Evolutionary conservation across 1,140 invertebrate species (phyloP).

Genomic region (Atta texana): DNA sequence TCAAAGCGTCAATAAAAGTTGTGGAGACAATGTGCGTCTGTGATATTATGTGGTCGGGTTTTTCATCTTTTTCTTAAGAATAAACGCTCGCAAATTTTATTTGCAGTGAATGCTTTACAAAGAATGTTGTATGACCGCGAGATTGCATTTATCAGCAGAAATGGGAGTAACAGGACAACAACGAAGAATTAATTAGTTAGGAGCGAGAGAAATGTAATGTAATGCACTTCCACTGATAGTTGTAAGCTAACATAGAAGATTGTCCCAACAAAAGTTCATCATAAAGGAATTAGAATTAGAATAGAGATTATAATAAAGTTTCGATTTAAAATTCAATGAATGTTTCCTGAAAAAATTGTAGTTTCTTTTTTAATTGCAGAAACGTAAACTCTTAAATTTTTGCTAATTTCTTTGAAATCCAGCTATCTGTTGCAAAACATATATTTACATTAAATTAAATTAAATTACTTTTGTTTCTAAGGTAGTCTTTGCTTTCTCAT

Average conservation of each 20-base stretch:
- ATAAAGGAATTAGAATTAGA: not conserved
- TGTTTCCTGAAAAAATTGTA: not conserved
- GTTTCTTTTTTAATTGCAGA: not conserved
- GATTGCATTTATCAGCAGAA: constrained; percentile 38
- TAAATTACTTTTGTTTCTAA: not conserved
- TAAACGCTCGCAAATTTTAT: constrained; percentile 36
- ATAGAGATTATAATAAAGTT: not conserved
- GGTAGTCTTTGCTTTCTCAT: not conserved
- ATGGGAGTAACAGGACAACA: constrained; percentile 25
- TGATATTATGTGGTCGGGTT: constrained; percentile 27
- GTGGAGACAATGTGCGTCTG: not conserved
- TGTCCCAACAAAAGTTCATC: constrained; percentile 15
- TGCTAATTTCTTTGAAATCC: not conserved
- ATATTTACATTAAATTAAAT: not conserved
- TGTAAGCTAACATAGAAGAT: constrained; percentile 32
- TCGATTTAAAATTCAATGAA: not conserved
- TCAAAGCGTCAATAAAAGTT: constrained; percentile 66
- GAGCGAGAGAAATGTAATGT: constrained; percentile 36
- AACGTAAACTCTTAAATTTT: too few relatives aligned
- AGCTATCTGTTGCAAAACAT: not conserved
- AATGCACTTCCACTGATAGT: constrained; percentile 24
- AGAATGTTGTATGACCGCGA: not conserved
- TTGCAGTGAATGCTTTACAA: not conserved
- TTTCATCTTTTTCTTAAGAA: not conserved
- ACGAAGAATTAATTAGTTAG: constrained; percentile 55